A percentile compares a stretch with the other conserved stretches of the same genome.
These are phyloP conservation scores for Heteronetta atricapilla DNA, from an alignment of 2,113 vertebrate species.

Conservation along the genomic window DNA sequence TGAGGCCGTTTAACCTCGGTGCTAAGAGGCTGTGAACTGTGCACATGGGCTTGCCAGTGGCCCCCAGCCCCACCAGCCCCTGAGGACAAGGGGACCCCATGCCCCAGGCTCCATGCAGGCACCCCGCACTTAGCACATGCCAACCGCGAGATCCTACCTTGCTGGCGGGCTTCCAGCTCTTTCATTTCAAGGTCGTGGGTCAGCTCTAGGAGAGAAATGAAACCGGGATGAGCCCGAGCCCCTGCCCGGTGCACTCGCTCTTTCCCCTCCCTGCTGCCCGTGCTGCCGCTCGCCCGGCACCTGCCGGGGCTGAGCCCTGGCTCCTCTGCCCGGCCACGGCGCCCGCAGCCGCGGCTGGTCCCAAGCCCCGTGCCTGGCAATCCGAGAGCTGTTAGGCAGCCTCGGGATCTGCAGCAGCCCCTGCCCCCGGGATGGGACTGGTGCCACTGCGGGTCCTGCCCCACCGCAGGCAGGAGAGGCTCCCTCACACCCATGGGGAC, in stretches of 20 bases:
- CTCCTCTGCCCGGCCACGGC: no score
- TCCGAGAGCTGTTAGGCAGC: no score
- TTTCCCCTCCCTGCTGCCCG: not conserved
- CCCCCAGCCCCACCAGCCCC: not conserved
- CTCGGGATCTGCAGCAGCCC: no score
- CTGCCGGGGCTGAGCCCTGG: no score
- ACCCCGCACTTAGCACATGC: not conserved
- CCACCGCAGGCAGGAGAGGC: accelerated
- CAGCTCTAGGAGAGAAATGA: constrained; percentile 72
- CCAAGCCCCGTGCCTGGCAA: no score
- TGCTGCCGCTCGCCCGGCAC: no score
- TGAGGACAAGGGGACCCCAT: not conserved
- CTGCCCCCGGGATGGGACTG: no score
- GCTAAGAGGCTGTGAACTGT: not conserved
- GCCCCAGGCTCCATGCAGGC: not conserved
- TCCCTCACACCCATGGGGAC: not conserved
- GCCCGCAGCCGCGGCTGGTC: no score
- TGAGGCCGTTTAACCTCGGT: not conserved
- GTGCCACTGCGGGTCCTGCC: not conserved
- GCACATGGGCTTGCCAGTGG: not conserved
- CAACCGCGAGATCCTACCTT: constrained; percentile 72
- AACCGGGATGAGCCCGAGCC: not conserved
- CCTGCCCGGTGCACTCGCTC: not conserved
- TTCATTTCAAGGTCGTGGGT: constrained; percentile 81
- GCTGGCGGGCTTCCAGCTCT: constrained; percentile 75